phyloP scores from a whole-genome alignment of 1,140 invertebrate species.

The Apis florea region DNA sequence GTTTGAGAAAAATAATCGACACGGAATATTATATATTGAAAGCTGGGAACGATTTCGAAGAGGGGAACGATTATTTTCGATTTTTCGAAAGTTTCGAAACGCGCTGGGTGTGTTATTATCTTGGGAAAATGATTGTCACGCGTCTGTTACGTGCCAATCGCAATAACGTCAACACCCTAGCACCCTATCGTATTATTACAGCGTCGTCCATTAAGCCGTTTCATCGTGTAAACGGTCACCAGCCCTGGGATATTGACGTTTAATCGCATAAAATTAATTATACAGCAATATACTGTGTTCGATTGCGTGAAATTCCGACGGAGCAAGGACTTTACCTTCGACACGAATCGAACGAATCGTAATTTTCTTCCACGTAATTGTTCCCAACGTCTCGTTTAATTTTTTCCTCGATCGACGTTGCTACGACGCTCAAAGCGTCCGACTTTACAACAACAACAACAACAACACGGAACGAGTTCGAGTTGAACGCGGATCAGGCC shows the following conservation, averaged over 20 bases:
- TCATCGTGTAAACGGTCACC: conserved; percentile 16
- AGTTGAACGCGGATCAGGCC: too few relatives aligned
- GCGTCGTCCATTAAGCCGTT: conserved; percentile 25
- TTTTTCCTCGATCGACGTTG: not conserved
- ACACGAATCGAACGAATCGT: not conserved
- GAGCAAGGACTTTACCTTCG: not conserved
- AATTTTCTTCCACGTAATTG: too few relatives aligned
- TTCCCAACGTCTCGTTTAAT: not conserved
- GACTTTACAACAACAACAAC: too few relatives aligned
- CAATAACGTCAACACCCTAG: conserved; percentile 2
- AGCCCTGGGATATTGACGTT: conserved; percentile 32
- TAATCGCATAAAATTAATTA: conserved; percentile 40
- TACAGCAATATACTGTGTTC: not conserved
- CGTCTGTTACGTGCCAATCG: conserved; percentile 29
- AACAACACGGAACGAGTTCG: not conserved
- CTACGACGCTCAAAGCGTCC: not conserved
- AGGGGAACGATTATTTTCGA: not conserved
- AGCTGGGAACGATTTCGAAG: too few relatives aligned
- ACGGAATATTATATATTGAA: too few relatives aligned
- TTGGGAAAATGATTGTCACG: conserved; percentile 14
- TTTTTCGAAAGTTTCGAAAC: too few relatives aligned
- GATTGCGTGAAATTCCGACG: conserved; percentile 1
- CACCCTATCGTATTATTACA: conserved; percentile 30
- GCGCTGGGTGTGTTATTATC: not conserved
- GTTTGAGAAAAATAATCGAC: too few relatives aligned